phyloP scores from a whole-genome alignment of 23 tunicate genomes.

The Diplosoma virens region DNA sequence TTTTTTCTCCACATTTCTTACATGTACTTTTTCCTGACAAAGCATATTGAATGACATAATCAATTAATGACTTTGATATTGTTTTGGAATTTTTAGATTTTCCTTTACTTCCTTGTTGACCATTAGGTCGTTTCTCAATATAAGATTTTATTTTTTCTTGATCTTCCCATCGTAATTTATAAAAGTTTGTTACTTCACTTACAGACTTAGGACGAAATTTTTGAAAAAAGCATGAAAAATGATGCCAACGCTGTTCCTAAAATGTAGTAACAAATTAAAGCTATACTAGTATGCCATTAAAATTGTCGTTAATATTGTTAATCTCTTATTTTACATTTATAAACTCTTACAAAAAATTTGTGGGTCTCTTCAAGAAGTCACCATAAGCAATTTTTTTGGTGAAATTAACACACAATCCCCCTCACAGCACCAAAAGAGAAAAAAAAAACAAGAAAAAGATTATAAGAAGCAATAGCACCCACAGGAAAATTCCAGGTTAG shows the following conservation, averaged over 20 bases:
- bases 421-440: too few relatives aligned
- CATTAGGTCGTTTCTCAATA: slow-evolving; percentile 42
- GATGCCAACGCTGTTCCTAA: slow-evolving; percentile 93
- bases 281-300: too few relatives aligned
- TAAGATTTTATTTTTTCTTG: slow-evolving; percentile 86
- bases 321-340: too few relatives aligned
- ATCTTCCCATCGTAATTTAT: slow-evolving; percentile 77
- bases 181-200: slow-evolving; percentile 66
- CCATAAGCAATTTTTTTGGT: too few relatives aligned
- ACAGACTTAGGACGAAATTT: slow-evolving; percentile 53
- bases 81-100: background rate
- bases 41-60: slow-evolving; percentile 91
- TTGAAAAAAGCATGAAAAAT: slow-evolving; percentile 84
- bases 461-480: too few relatives aligned
- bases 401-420: too few relatives aligned
- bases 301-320: too few relatives aligned
- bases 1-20: slow-evolving; percentile 82
- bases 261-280: slow-evolving; percentile 2
- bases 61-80: slow-evolving; percentile 50
- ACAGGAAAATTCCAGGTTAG: too few relatives aligned
- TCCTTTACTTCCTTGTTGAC: background rate
- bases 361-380: too few relatives aligned
- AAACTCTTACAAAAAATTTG: too few relatives aligned
- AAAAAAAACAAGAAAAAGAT: too few relatives aligned
- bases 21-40: slow-evolving; percentile 74